Conservation (phyloP, 1,140 invertebrate genomes). For the Saccostrea glomerata region DNA sequence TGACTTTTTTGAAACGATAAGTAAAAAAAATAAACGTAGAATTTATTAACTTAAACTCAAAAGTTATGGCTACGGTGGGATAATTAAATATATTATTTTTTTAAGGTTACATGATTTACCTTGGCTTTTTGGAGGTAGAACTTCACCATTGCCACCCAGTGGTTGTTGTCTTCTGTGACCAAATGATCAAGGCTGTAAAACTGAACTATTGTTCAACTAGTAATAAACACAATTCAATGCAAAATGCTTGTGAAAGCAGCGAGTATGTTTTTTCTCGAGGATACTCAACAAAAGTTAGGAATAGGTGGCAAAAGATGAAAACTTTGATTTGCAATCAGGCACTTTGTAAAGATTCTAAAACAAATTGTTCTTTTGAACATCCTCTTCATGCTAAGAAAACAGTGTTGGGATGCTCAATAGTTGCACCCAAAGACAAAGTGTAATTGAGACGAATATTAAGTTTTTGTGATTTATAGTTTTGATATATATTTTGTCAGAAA, state of each 20-base stretch:
- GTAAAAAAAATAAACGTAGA: not conserved
- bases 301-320: conserved; percentile 12
- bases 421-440: too few relatives aligned
- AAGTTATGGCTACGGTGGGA: not conserved
- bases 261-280: not conserved
- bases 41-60: not conserved
- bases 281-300: not conserved
- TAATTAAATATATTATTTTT: not conserved
- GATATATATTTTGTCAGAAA: too few relatives aligned
- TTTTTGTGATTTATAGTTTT: too few relatives aligned
- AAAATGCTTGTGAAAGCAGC: not conserved
- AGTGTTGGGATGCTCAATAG: not conserved
- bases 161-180: not conserved
- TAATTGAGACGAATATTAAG: too few relatives aligned
- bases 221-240: not conserved
- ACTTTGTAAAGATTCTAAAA: conserved; percentile 9
- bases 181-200: not conserved
- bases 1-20: not conserved
- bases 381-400: not conserved
- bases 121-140: not conserved
- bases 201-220: not conserved
- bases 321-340: not conserved
- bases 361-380: not conserved
- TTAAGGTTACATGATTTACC: not conserved
- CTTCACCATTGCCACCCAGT: conserved; percentile 12